Conservation (phyloP, 1,140 invertebrate genomes). For the Drosophila nannoptera region DNA sequence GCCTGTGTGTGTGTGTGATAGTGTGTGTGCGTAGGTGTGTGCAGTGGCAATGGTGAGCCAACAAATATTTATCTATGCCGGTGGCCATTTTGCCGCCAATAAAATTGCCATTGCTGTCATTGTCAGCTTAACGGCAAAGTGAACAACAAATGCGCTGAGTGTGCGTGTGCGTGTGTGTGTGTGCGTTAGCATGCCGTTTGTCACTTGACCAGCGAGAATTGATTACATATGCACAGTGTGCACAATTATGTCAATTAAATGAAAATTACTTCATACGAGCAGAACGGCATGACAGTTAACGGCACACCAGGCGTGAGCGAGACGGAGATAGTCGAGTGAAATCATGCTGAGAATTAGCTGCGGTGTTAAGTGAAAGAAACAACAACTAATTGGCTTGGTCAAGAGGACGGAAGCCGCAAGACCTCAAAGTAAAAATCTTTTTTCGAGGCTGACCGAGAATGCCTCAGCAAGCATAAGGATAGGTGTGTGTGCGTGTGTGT, state of each 20-base stretch:
- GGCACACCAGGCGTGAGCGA: slow-evolving; percentile 8
- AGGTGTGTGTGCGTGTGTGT: not conserved
- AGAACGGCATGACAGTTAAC: slow-evolving; percentile 39
- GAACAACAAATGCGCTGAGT: slow-evolving; percentile 61
- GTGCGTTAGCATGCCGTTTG: slow-evolving; percentile 30
- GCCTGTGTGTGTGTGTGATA: slow-evolving; percentile 20
- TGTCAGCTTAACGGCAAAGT: slow-evolving; percentile 75
- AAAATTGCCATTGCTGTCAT: slow-evolving; percentile 74
- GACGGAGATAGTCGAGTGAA: slow-evolving; percentile 14
- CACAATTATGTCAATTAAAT: slow-evolving; percentile 77
- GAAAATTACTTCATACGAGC: slow-evolving; percentile 73
- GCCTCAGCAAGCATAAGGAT: not conserved
- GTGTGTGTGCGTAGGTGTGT: slow-evolving; percentile 12
- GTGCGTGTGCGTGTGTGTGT: slow-evolving; percentile 21
- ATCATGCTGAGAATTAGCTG: slow-evolving; percentile 42
- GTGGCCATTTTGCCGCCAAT: slow-evolving; percentile 74
- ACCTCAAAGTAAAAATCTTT: slow-evolving; percentile 23
- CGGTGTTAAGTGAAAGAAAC: slow-evolving; percentile 49
- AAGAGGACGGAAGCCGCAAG: slow-evolving; percentile 35
- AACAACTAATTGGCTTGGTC: slow-evolving; percentile 56
- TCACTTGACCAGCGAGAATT: slow-evolving; percentile 62
- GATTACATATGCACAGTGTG: slow-evolving; percentile 76
- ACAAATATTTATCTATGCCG: slow-evolving; percentile 78
- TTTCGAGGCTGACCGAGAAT: not conserved
- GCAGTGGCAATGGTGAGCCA: slow-evolving; percentile 62